Conservation (phyloP, 2,113 vertebrate genomes). For the Cepphus grylle region DNA sequence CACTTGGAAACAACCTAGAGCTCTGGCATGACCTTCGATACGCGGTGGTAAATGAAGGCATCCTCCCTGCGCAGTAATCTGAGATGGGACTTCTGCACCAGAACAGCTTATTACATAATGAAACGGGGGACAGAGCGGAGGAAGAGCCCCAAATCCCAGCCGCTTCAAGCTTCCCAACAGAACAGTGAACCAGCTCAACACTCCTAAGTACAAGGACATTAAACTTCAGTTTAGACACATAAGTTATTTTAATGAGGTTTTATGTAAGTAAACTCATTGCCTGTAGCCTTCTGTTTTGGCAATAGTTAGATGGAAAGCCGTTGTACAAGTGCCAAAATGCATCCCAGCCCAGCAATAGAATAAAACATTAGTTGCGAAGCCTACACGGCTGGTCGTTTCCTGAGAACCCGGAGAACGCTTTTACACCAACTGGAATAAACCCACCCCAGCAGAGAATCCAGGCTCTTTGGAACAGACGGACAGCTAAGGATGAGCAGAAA, state of each 20-base stretch:
- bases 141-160: background rate
- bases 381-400: background rate
- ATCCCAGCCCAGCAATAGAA: background rate
- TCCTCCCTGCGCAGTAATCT: background rate
- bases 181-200: background rate
- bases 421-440: background rate
- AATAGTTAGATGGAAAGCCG: background rate
- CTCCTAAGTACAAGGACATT: background rate
- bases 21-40: background rate
- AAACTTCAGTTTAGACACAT: conserved; percentile 4
- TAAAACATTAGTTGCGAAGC: background rate
- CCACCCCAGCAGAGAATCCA: background rate
- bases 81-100: background rate
- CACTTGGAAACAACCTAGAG: background rate
- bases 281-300: conserved; percentile 54
- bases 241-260: conserved; percentile 64
- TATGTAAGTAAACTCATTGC: conserved; percentile 43
- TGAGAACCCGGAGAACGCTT: background rate
- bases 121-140: background rate
- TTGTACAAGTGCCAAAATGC: conserved; percentile 33
- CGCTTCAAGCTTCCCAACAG: background rate
- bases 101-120: conserved; percentile 12
- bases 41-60: conserved; percentile 15
- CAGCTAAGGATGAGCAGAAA: background rate
- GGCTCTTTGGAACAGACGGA: background rate